Percentiles rank a stretch among this genome's conserved stretches.
Conservation (phyloP, 2,888 invertebrate species). For the Fabriciana adippe region DNA sequence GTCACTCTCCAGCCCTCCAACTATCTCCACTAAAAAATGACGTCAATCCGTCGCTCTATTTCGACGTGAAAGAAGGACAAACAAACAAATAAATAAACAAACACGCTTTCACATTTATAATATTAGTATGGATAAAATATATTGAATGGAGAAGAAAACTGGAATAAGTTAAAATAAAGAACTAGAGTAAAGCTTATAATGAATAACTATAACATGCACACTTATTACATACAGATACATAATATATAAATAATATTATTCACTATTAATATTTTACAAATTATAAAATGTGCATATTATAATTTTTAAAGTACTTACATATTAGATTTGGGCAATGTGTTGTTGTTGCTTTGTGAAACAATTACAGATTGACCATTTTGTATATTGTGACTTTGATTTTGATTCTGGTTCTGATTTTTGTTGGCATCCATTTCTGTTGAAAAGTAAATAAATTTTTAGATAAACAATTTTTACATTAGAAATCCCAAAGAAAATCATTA, state of each 20-base stretch:
- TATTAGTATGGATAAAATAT: too few species aligned
- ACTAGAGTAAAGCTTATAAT: too few species aligned
- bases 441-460: neutral
- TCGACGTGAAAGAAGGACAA: too few species aligned
- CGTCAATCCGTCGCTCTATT: too few species aligned
- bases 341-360: constrained; percentile 73
- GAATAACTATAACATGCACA: too few species aligned
- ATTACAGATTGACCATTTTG: constrained; percentile 71
- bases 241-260: neutral
- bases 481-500: neutral
- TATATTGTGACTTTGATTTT: constrained; percentile 43
- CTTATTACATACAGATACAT: too few species aligned
- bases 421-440: constrained; percentile 58
- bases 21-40: too few species aligned
- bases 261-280: neutral
- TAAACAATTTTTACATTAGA: neutral
- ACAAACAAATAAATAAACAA: too few species aligned
- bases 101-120: too few species aligned
- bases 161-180: too few species aligned
- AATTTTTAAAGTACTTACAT: constrained; percentile 54
- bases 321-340: constrained; percentile 56
- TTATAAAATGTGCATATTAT: neutral
- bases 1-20: too few species aligned
- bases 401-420: constrained; percentile 39
- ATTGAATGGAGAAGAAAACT: too few species aligned